phyloP scores from a whole-genome alignment of 2,797 vertebrate genomes.

The Hippocampus kuda region DNA sequence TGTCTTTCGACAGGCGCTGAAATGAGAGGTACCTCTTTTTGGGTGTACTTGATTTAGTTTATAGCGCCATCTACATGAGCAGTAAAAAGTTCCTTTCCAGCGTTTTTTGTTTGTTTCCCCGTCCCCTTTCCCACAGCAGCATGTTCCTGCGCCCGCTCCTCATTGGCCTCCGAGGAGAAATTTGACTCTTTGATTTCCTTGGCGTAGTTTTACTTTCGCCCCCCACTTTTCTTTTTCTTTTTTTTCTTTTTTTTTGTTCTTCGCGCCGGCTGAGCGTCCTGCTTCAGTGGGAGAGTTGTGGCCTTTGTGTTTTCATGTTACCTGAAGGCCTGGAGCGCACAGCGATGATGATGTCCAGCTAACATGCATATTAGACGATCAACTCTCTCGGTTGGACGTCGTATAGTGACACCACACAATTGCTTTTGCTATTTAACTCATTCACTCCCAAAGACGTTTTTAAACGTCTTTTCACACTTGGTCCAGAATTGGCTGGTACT shows the following conservation, averaged over 20 bases:
- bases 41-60: not conserved
- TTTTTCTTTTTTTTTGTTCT: conserved; percentile 16
- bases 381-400: too few species aligned
- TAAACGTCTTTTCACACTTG: too few species aligned
- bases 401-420: too few species aligned
- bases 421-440: too few species aligned
- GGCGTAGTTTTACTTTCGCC: conserved; percentile 21
- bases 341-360: too few species aligned
- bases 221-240: conserved; percentile 18
- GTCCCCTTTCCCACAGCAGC: not conserved
- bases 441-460: too few species aligned
- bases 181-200: conserved; percentile 39
- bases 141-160: conserved; percentile 11
- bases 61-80: conserved; percentile 17
- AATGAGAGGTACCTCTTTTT: not conserved
- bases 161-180: conserved; percentile 34
- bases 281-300: conserved; percentile 19
- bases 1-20: too few species aligned
- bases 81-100: not conserved
- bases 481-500: too few species aligned
- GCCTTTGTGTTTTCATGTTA: not conserved
- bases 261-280: conserved; percentile 44
- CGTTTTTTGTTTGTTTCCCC: conserved; percentile 20
- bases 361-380: too few species aligned
- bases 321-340: too few species aligned